Base-by-base conservation (phyloP, 2,888 invertebrate species). In the Hesperia comma region DNA sequence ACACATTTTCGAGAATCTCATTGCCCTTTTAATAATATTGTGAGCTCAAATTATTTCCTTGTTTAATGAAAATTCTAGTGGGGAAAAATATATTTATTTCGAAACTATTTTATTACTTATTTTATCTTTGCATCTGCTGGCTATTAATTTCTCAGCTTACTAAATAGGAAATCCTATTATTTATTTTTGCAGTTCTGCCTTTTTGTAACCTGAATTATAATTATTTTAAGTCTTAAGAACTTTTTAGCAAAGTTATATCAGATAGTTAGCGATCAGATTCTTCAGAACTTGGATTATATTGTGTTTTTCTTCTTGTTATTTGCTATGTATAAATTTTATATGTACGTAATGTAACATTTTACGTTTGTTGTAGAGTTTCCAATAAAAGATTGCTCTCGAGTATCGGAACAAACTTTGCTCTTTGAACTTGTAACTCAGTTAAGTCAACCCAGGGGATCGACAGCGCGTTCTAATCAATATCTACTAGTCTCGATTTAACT, bases 341-440 rank as follows among this genome's bases (percentile, higher is more conserved):
- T 19, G 37, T 37, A 37, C 37, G 46, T 49, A 26, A 49, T 60
- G 71, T 61, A 70, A 54, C 32, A 55, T 68, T 26, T 70, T 66
- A 51, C 49, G 66, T 66, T 58, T 56, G 54, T 56, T 67, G 46
- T 37, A 26, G 62, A 56, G 51, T 62, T 61, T 46, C 67, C 21
- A 71, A 75, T 72, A 75, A 82, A 84, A 85, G 79, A 83, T 85
- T 87, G 77, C 75, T 74, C 69, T 43, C 72, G 77, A 77, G 64
- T 77, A 80, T 78, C 73, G 73, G 76, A 74, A 76, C 70, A 83
- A 89, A 90, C 90, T 91, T 90, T 90, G 85, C 89, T 90, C 82
- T 88, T 80, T 81, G 79, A 88, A 90, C 86, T 90, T 81, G 79
- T 88, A 91, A 91, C 87, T 84, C 73, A 88, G 85, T 92, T 90